These are phyloP conservation scores for Bombyx huttoni DNA, from an alignment of 2,888 invertebrate genomes.

Conservation along the genomic window DNA sequence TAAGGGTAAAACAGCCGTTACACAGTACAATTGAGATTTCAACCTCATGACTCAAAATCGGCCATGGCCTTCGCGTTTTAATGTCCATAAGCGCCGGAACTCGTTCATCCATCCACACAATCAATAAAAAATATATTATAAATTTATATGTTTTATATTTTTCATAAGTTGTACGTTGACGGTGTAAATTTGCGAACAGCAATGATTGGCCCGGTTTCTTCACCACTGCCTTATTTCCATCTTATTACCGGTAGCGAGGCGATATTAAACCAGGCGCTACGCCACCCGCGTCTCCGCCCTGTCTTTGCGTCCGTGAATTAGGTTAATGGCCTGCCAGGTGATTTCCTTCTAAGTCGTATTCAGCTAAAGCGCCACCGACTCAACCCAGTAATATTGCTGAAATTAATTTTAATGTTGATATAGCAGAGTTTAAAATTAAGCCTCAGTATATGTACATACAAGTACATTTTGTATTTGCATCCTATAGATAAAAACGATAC, in stretches of 20 bases:
- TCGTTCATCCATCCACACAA: too few species aligned
- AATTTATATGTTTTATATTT: conserved; percentile 7
- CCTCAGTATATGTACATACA: background rate
- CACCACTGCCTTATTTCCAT: conserved; percentile 66
- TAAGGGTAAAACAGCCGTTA: too few species aligned
- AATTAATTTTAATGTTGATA: conserved; percentile 39
- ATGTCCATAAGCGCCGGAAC: too few species aligned
- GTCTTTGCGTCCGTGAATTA: conserved; percentile 70
- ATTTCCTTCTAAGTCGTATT: conserved; percentile 66
- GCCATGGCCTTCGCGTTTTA: too few species aligned
- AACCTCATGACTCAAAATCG: too few species aligned
- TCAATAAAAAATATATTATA: too few species aligned
- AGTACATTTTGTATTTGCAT: background rate
- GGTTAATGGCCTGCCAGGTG: conserved; percentile 72
- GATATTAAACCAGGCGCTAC: conserved; percentile 63
- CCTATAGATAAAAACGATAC: too few species aligned
- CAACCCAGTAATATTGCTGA: conserved; percentile 53
- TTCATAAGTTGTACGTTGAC: conserved; percentile 22
- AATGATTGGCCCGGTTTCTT: conserved; percentile 65
- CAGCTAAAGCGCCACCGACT: conserved; percentile 50
- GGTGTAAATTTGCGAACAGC: conserved; percentile 53
- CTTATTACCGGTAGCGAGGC: conserved; percentile 65
- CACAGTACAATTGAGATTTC: too few species aligned
- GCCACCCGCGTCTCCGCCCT: conserved; percentile 61
- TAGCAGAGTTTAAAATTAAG: conserved; percentile 10